Percentiles rank a stretch among this genome's conserved stretches.
Evolutionary conservation across 2,888 invertebrate species (phyloP).

Genomic region (Chymomyza fuscimana): DNA sequence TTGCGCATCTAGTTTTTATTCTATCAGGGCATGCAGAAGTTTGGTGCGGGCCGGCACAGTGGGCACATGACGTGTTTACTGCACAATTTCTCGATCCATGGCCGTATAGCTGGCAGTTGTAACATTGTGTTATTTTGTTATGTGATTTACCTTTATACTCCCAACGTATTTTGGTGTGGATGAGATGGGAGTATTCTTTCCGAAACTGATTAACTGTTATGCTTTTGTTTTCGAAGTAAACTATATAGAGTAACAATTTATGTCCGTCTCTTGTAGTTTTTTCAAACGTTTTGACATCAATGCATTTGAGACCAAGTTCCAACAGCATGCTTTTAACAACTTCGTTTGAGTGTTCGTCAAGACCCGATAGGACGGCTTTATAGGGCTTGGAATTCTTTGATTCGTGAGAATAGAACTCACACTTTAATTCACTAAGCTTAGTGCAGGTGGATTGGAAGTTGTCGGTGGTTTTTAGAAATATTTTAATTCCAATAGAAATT

Average conservation of each 20-base stretch:
- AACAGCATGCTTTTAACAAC: constrained; percentile 4
- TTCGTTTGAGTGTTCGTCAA: background rate
- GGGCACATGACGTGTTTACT: background rate
- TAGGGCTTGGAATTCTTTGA: constrained; percentile 2
- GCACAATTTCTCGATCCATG: constrained; percentile 8
- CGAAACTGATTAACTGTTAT: constrained; percentile 10
- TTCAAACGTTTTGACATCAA: constrained; percentile 15
- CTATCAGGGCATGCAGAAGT: background rate
- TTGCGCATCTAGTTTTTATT: background rate
- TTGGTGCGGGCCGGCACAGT: background rate
- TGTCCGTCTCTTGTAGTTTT: background rate
- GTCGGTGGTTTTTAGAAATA: background rate
- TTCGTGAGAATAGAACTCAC: constrained; percentile 11
- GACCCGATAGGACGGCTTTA: constrained; percentile 10
- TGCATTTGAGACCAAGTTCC: constrained; percentile 2
- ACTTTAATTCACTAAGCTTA: background rate
- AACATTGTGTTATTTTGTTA: constrained; percentile 1
- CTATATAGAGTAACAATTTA: constrained; percentile 2
- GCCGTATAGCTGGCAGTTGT: constrained; percentile 11
- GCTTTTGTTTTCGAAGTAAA: constrained; percentile 1
- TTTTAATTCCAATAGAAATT: constrained; percentile 6
- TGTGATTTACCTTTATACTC: background rate
- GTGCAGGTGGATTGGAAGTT: background rate
- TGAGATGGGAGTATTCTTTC: background rate
- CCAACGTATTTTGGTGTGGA: constrained; percentile 4